A percentile compares a stretch with the other conserved stretches of the same genome.
Conservation (phyloP, 2,888 invertebrate genomes). For the Eubasilissa splendida region DNA sequence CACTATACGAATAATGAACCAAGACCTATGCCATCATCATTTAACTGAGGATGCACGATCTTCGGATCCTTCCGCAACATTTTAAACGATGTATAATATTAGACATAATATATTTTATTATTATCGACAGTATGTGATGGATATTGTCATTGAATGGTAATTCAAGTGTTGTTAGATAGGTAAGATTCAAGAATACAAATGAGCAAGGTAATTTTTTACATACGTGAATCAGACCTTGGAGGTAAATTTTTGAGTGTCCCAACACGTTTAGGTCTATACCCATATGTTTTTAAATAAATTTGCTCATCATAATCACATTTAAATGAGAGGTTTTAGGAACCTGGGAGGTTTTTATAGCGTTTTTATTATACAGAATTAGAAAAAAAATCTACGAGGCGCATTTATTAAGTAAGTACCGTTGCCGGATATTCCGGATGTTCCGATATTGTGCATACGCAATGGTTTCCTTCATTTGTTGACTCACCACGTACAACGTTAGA, state of each 20-base stretch:
- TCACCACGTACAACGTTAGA: too few relatives aligned
- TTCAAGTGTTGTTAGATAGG: neutral
- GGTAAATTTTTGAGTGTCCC: too few relatives aligned
- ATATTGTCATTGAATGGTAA: conserved; percentile 7
- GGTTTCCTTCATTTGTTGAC: too few relatives aligned
- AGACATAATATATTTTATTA: neutral
- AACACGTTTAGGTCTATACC: neutral
- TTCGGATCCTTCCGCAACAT: conserved; percentile 9
- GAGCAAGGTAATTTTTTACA: conserved; percentile 6
- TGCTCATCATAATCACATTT: neutral
- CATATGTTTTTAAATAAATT: neutral
- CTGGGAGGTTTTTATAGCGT: too few relatives aligned
- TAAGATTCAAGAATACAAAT: neutral
- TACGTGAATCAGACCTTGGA: neutral
- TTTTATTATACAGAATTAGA: too few relatives aligned
- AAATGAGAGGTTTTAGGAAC: neutral
- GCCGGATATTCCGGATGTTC: too few relatives aligned
- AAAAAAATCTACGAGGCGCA: too few relatives aligned
- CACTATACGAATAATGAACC: conserved; percentile 9
- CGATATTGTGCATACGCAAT: too few relatives aligned
- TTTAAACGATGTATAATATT: neutral
- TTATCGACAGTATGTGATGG: neutral
- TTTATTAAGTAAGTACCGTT: too few relatives aligned
- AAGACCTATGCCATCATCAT: conserved; percentile 2
- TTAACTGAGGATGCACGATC: conserved; percentile 20